phyloP scores from a whole-genome alignment of 2,888 invertebrate genomes.

The Tetranychus piercei region DNA sequence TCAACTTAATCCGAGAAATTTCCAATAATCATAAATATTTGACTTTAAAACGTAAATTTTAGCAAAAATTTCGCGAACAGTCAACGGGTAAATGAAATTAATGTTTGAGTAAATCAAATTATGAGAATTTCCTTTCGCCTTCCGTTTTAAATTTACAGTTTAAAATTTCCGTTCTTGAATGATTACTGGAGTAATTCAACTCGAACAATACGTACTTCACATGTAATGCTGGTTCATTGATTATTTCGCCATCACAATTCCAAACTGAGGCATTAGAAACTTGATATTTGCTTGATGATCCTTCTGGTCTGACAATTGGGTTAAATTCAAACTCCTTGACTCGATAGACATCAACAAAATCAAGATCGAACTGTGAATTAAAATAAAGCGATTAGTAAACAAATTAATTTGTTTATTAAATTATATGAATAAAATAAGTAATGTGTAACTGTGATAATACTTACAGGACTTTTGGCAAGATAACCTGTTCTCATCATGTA shows the following conservation, averaged over 20 bases:
- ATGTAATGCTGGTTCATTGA: conserved; percentile 25
- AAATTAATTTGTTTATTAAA: neutral
- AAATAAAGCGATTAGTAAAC: conserved; percentile 9
- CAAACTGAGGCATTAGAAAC: conserved; percentile 42
- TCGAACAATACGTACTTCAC: conserved; percentile 18
- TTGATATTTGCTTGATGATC: conserved; percentile 18
- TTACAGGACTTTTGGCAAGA: conserved; percentile 46
- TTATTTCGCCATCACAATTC: conserved; percentile 64
- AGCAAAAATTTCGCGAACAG: too few relatives aligned
- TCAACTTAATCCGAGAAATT: too few relatives aligned
- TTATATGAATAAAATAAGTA: neutral
- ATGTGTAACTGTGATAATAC: conserved; percentile 26
- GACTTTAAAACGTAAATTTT: too few relatives aligned
- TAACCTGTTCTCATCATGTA: conserved; percentile 47
- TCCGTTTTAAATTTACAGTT: neutral
- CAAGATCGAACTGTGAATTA: conserved; percentile 43
- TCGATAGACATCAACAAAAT: conserved; percentile 53
- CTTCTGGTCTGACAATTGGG: conserved; percentile 33
- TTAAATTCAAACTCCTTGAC: conserved; percentile 52
- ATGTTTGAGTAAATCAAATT: too few relatives aligned
- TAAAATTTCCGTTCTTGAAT: neutral
- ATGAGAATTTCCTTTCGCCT: neutral
- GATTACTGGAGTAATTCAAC: neutral
- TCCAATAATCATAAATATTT: too few relatives aligned
- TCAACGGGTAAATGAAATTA: neutral